Percentiles rank a stretch among this genome's conserved stretches.
Evolutionary conservation across 2,113 vertebrate species (phyloP).

Genomic region (Stomatorhinus ivindoensis): DNA sequence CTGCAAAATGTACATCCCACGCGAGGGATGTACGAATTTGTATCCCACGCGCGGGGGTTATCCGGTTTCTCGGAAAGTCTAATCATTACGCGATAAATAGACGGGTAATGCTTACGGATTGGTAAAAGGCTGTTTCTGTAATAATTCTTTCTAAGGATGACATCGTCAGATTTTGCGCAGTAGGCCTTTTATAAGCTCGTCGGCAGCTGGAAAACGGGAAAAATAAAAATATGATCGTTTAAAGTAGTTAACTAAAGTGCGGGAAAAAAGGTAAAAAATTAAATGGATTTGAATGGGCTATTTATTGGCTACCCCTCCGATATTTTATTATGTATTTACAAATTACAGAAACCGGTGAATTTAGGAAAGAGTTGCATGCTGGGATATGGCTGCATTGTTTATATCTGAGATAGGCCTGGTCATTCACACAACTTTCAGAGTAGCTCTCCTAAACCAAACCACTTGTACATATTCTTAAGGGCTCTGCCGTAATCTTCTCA

Average conservation of each 20-base stretch:
- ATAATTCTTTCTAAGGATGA: background rate
- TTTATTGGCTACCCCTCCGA: background rate
- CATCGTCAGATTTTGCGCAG: background rate
- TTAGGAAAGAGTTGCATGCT: background rate
- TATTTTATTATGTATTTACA: background rate
- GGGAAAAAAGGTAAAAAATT: background rate
- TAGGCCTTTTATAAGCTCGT: background rate
- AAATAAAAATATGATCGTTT: background rate
- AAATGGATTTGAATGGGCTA: background rate
- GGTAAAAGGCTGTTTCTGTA: background rate
- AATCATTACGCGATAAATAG: background rate
- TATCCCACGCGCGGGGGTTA: background rate
- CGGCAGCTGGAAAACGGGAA: background rate
- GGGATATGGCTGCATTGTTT: background rate
- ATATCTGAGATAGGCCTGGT: background rate
- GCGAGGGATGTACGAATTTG: background rate
- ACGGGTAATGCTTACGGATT: background rate
- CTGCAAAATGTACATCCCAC: background rate
- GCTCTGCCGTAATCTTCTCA: background rate
- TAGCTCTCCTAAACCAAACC: background rate
- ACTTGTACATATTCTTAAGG: background rate
- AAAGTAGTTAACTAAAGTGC: background rate
- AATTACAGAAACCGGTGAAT: background rate
- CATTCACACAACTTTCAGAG: background rate
- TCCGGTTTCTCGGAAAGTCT: background rate